phyloP scores from a whole-genome alignment of 2,797 vertebrate species.

The Urosaurus nigricauda region DNA sequence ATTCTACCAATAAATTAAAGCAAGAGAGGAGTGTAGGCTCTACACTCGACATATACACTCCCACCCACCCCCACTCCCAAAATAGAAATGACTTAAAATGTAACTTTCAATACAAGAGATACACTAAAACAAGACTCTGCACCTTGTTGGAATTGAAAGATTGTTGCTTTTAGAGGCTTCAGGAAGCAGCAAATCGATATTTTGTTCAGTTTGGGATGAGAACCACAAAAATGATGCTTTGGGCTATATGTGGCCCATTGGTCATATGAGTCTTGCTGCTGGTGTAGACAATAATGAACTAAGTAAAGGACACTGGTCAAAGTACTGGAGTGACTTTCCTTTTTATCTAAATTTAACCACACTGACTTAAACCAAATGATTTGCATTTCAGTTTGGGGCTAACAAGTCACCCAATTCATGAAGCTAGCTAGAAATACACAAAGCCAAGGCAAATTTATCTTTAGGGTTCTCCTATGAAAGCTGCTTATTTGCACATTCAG shows the following conservation, averaged over 20 bases:
- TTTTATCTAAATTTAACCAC: background rate
- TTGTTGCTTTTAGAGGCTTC: too few species aligned
- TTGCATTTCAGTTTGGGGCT: too few species aligned
- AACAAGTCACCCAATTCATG: background rate
- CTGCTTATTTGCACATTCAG: background rate
- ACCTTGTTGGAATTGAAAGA: too few species aligned
- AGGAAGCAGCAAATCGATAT: too few species aligned
- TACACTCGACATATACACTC: too few species aligned
- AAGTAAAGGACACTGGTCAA: too few species aligned
- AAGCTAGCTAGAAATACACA: background rate
- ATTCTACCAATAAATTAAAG: background rate
- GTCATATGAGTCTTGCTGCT: background rate
- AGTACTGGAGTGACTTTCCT: background rate
- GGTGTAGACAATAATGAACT: background rate
- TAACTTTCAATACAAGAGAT: too few species aligned
- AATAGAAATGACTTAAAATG: too few species aligned
- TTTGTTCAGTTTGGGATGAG: too few species aligned
- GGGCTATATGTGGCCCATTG: background rate
- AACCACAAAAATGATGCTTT: too few species aligned
- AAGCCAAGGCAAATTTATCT: background rate
- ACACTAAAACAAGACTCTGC: too few species aligned
- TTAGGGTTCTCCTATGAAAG: background rate
- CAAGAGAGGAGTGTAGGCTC: background rate
- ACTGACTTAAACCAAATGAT: background rate
- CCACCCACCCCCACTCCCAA: rapidly evolving